Conservation (phyloP, 2,888 invertebrate species). For the Seira musarum region DNA sequence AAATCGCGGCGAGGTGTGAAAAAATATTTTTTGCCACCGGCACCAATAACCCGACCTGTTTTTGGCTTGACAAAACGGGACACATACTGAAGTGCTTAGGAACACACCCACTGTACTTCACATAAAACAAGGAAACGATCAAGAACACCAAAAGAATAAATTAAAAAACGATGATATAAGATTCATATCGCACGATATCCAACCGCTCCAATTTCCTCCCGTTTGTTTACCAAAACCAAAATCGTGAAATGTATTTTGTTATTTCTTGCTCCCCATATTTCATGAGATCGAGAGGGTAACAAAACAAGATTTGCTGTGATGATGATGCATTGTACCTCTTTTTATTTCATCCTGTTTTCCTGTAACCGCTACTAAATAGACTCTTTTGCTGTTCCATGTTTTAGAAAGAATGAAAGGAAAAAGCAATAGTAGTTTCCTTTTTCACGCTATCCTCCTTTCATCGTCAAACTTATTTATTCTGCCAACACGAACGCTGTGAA, state of each 20-base stretch:
- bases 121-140: slow-evolving; percentile 4
- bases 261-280: slow-evolving; percentile 34
- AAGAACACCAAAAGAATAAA: background rate
- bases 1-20: too few species aligned
- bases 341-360: slow-evolving; percentile 52
- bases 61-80: too few species aligned
- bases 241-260: background rate
- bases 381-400: slow-evolving; percentile 25
- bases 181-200: slow-evolving; percentile 49
- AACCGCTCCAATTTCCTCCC: slow-evolving; percentile 1
- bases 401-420: background rate
- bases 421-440: background rate
- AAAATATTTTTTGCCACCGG: too few species aligned
- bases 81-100: too few species aligned
- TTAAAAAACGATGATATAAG: slow-evolving; percentile 9
- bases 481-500: slow-evolving; percentile 38
- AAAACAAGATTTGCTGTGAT: slow-evolving; percentile 18
- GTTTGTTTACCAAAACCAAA: background rate
- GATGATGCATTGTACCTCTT: slow-evolving; percentile 41
- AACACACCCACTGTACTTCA: too few species aligned
- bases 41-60: too few species aligned
- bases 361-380: background rate
- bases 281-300: slow-evolving; percentile 42
- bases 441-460: background rate
- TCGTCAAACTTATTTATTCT: background rate